A percentile compares a stretch with the other conserved stretches of the same genome.
These are phyloP conservation scores for Diglossa cyanea DNA, from an alignment of 2,797 vertebrate genomes.

Conservation along the genomic window DNA sequence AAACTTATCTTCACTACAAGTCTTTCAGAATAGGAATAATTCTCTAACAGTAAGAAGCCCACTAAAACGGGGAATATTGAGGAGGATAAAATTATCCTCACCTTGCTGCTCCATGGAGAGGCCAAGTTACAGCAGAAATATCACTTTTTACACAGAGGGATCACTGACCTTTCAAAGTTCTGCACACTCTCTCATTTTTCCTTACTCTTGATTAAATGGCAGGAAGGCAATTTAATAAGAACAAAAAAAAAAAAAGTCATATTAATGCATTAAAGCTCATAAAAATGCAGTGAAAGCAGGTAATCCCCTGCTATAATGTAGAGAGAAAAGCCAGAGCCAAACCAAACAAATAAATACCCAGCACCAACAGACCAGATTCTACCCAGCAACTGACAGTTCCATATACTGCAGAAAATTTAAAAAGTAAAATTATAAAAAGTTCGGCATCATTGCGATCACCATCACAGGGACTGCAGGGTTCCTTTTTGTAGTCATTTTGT, in stretches of 20 bases:
- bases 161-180: neutral
- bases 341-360: neutral
- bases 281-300: neutral
- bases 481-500: neutral
- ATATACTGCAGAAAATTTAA: neutral
- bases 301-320: fast-evolving
- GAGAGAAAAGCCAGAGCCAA: fast-evolving
- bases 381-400: neutral
- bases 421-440: neutral
- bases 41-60: neutral
- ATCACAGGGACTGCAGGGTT: fast-evolving
- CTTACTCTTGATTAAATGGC: neutral
- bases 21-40: neutral
- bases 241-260: neutral
- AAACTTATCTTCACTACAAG: neutral
- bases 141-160: neutral
- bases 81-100: neutral
- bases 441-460: neutral
- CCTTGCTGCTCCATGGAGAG: neutral
- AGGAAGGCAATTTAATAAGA: neutral
- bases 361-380: neutral
- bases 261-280: neutral
- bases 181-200: neutral
- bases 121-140: neutral
- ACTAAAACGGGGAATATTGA: neutral